Evolutionary conservation across 2,888 invertebrate genomes (phyloP).

Genomic region (Drosophila antonietae): DNA sequence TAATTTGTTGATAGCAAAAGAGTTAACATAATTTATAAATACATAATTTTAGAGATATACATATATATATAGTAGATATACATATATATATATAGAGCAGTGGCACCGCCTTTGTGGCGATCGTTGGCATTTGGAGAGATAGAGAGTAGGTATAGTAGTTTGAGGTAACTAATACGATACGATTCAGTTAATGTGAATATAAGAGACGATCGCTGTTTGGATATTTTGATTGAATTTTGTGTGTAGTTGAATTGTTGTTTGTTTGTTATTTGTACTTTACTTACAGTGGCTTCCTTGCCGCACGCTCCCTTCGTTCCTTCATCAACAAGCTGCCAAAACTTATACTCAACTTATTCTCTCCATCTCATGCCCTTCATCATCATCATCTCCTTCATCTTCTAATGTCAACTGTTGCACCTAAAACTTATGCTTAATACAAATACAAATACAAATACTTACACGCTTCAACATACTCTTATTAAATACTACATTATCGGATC

Average conservation of each 20-base stretch:
- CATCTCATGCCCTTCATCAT: constrained; percentile 16
- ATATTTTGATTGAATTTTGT: constrained; percentile 47
- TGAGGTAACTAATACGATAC: constrained; percentile 44
- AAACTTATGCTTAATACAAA: constrained; percentile 62
- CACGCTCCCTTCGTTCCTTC: constrained; percentile 46
- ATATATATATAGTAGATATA: constrained; percentile 19
- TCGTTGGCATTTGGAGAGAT: constrained; percentile 47
- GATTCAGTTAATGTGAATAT: constrained; percentile 48
- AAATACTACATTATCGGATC: constrained; percentile 65
- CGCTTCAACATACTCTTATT: constrained; percentile 45
- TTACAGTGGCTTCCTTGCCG: constrained; percentile 83
- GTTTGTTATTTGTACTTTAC: constrained; percentile 76
- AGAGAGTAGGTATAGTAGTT: constrained; percentile 57
- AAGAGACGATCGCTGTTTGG: constrained; percentile 57
- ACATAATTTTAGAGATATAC: constrained; percentile 24
- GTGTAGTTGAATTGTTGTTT: constrained; percentile 14
- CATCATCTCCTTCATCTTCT: constrained; percentile 31
- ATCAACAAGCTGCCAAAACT: constrained; percentile 10
- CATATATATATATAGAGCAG: constrained; percentile 21
- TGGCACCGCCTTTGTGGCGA: constrained; percentile 4
- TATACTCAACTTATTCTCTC: constrained; percentile 28
- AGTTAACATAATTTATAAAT: constrained; percentile 29
- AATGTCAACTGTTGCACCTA: constrained; percentile 68
- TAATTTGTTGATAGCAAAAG: constrained; percentile 31
- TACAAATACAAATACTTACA: constrained; percentile 52